Evolutionary conservation across 2,797 vertebrate species (phyloP).

Genomic region (Molossus alvarezi): DNA sequence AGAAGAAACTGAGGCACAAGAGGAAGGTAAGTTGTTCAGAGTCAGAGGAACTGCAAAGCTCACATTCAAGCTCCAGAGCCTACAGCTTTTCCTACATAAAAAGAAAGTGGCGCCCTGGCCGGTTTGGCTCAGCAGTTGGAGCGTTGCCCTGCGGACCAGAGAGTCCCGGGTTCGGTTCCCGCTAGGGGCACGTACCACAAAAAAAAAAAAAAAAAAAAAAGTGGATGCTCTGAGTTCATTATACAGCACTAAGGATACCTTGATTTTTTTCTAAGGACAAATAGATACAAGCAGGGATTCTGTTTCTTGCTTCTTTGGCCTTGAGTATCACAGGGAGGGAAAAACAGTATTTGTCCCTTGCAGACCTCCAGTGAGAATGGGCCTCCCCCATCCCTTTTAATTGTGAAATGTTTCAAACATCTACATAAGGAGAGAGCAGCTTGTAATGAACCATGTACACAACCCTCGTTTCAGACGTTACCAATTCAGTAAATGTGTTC

Average conservation of each 20-base stretch:
- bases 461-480: rapidly evolving
- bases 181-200: too few species aligned
- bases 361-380: not conserved
- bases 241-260: not conserved
- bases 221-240: rapidly evolving
- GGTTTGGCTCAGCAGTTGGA: too few species aligned
- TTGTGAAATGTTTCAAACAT: not conserved
- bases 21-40: not conserved
- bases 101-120: not conserved
- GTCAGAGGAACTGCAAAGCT: not conserved
- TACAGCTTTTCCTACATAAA: not conserved
- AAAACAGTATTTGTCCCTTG: not conserved
- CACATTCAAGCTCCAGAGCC: not conserved
- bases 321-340: not conserved
- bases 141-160: too few species aligned
- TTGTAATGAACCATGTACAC: rapidly evolving
- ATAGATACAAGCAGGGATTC: not conserved
- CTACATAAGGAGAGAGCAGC: not conserved
- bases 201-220: constrained; percentile 28
- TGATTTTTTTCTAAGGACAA: not conserved
- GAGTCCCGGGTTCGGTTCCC: too few species aligned
- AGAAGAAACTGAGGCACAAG: not conserved
- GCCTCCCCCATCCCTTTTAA: not conserved
- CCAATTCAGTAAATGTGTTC: rapidly evolving
- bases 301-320: not conserved